A percentile compares a stretch with the other conserved stretches of the same genome.
Evolutionary conservation across 2,113 vertebrate species (phyloP).

Genomic region (Bubo scandiacus): DNA sequence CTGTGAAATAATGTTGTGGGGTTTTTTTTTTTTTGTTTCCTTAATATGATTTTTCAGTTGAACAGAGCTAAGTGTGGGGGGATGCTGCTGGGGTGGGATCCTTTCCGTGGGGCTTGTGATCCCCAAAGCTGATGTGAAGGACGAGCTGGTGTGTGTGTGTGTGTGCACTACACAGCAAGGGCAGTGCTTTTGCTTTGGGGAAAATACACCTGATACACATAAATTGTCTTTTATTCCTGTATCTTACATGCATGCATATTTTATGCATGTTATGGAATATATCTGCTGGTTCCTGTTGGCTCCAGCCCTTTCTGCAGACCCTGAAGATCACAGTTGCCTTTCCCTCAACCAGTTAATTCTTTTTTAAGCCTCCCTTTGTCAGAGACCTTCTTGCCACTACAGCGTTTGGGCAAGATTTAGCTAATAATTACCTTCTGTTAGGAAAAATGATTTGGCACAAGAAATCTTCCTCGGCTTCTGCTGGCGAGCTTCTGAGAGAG

Average conservation of each 20-base stretch:
- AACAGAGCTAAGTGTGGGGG: neutral
- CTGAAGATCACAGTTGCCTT: conserved; percentile 9
- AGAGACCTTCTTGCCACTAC: conserved; percentile 32
- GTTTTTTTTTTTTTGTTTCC: neutral
- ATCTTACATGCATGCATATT: too few species aligned
- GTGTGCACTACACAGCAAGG: fast-evolving
- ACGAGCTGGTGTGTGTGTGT: neutral
- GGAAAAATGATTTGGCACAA: conserved; percentile 50
- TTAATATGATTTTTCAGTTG: neutral
- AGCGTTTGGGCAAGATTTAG: conserved; percentile 56
- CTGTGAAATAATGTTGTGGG: neutral
- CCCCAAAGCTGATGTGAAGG: neutral
- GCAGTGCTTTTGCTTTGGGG: neutral
- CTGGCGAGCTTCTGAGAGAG: neutral
- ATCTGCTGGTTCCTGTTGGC: neutral
- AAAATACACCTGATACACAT: neutral
- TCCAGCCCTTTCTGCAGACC: neutral
- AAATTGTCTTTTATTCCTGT: neutral
- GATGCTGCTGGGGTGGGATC: neutral
- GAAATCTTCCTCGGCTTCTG: conserved; percentile 32
- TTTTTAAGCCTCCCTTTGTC: conserved; percentile 34
- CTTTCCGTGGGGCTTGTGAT: neutral
- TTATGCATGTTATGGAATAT: neutral
- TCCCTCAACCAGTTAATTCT: conserved; percentile 45
- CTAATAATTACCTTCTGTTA: conserved; percentile 69